These are phyloP conservation scores for Mormyrus iriodes DNA, from an alignment of 2,113 vertebrate species.

Conservation along the genomic window DNA sequence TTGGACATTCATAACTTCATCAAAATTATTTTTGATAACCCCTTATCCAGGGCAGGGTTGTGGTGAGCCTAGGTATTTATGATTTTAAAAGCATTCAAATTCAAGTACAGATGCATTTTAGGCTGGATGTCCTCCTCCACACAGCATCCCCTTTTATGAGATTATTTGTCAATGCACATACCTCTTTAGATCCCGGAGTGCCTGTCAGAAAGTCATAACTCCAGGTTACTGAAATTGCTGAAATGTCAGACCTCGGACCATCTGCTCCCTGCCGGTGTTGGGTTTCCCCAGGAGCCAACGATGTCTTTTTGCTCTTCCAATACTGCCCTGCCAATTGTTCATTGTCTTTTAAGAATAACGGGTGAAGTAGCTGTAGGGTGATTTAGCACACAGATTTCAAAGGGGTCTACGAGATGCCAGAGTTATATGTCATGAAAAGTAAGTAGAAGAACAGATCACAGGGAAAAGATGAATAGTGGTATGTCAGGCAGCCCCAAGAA, in stretches of 20 bases:
- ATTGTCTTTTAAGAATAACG: constrained; percentile 29
- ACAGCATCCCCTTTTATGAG: constrained; percentile 13
- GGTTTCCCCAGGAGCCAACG: constrained; percentile 28
- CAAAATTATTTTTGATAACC: background rate
- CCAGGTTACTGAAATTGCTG: constrained; percentile 27
- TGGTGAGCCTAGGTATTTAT: background rate
- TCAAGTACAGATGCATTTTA: background rate
- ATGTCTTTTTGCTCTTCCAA: constrained; percentile 26
- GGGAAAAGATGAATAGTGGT: constrained; percentile 39
- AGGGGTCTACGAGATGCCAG: constrained; percentile 32
- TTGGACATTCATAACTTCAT: background rate
- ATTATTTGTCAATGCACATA: constrained; percentile 22
- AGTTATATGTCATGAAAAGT: constrained; percentile 35
- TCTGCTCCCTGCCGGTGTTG: constrained; percentile 37
- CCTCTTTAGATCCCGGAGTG: constrained; percentile 10
- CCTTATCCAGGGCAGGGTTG: background rate
- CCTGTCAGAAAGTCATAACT: constrained; percentile 32
- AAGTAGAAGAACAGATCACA: constrained; percentile 37
- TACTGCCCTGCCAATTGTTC: constrained; percentile 28
- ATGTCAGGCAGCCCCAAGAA: constrained; percentile 32
- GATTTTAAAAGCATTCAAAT: background rate
- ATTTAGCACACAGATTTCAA: constrained; percentile 39
- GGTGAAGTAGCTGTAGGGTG: constrained; percentile 32
- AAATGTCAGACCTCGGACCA: constrained; percentile 30
- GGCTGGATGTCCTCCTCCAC: background rate